A percentile compares a stretch with the other conserved stretches of the same genome.
Conservation (phyloP, 2,888 invertebrate genomes). For the Amorpha juglandis region DNA sequence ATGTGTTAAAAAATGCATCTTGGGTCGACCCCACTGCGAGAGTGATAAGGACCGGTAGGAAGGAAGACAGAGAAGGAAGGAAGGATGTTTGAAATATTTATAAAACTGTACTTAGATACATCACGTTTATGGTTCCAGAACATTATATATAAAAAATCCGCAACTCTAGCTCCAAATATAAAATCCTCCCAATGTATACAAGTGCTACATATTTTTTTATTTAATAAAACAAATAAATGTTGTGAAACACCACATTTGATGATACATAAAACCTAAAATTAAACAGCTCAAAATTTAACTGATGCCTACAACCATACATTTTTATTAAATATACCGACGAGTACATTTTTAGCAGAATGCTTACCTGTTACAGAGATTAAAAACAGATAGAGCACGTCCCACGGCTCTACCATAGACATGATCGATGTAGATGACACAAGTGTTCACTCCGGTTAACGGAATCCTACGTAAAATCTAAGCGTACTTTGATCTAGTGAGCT, state of each 20-base stretch:
- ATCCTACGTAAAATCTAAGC: too few relatives aligned
- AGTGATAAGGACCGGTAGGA: too few relatives aligned
- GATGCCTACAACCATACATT: neutral
- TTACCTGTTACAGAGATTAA: slow-evolving; percentile 29
- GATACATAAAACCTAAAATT: neutral
- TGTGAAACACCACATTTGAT: neutral
- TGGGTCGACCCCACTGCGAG: too few relatives aligned
- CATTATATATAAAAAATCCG: too few relatives aligned
- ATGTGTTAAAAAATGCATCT: too few relatives aligned
- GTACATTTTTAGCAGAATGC: slow-evolving; percentile 8
- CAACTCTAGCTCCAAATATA: neutral
- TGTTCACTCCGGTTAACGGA: neutral
- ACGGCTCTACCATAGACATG: neutral
- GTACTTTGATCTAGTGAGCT: too few relatives aligned
- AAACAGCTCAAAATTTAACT: neutral
- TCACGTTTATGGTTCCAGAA: too few relatives aligned
- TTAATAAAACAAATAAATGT: neutral
- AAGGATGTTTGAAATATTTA: too few relatives aligned
- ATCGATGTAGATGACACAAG: neutral
- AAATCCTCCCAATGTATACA: neutral
- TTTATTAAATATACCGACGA: slow-evolving; percentile 12
- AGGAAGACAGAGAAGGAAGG: too few relatives aligned
- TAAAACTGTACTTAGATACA: too few relatives aligned
- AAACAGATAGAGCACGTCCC: slow-evolving; percentile 34
- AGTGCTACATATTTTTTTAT: neutral